Percentiles rank a stretch among this genome's conserved stretches.
These are phyloP conservation scores for Rhodeus uyekii DNA, from an alignment of 2,797 vertebrate genomes.

Conservation along the genomic window DNA sequence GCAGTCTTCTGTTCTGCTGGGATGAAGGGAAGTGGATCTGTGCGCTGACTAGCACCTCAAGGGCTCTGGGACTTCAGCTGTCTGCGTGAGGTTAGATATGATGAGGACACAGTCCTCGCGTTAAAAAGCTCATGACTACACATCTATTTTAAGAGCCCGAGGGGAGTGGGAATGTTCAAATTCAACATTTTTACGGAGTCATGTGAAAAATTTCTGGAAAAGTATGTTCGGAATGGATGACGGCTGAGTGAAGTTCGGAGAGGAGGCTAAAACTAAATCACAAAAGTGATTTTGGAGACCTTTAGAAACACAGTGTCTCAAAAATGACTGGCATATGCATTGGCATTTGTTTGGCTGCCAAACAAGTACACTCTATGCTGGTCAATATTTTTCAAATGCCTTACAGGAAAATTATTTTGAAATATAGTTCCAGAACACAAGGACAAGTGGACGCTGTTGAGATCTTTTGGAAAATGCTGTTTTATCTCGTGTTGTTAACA, in stretches of 20 bases:
- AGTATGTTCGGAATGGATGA: not conserved
- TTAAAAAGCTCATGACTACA: conserved; percentile 29
- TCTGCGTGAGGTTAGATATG: conserved; percentile 40
- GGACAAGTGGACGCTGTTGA: not conserved
- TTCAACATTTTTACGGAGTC: conserved; percentile 21
- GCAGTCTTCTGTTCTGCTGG: conserved; percentile 25
- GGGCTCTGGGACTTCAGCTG: conserved; percentile 37
- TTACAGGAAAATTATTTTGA: not conserved
- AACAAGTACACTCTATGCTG: not conserved
- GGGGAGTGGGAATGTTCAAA: conserved; percentile 28
- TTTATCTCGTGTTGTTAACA: too few relatives aligned
- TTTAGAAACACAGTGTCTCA: not conserved
- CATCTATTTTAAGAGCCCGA: conserved; percentile 19
- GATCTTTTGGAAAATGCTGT: not conserved
- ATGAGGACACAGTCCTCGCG: conserved; percentile 19
- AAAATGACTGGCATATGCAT: not conserved
- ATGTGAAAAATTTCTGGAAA: not conserved
- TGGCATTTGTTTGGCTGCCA: not conserved
- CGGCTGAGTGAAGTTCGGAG: not conserved
- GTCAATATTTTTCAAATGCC: not conserved
- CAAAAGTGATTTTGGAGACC: not conserved
- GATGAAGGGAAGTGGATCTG: conserved; percentile 29
- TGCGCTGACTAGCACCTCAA: conserved; percentile 34
- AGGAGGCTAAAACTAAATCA: not conserved
- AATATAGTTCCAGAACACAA: not conserved